These are phyloP conservation scores for Thymelicus sylvestris DNA, from an alignment of 2,888 invertebrate genomes.

Conservation along the genomic window DNA sequence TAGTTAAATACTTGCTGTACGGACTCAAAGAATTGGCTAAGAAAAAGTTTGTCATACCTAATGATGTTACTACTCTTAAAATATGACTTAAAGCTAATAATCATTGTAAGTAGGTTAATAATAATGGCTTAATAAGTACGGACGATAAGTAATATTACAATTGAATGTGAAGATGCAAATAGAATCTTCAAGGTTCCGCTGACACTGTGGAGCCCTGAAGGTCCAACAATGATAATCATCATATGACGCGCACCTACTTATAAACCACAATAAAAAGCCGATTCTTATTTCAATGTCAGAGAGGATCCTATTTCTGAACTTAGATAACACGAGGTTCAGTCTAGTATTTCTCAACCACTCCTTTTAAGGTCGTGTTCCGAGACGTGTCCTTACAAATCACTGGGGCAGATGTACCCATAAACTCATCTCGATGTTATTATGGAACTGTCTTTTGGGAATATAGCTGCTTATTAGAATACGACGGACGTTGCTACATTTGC, in stretches of 20 bases:
- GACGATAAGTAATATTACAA: not conserved
- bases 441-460: not conserved
- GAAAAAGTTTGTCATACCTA: too few species aligned
- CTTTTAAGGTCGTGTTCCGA: slow-evolving; percentile 26
- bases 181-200: not conserved
- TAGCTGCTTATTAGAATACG: not conserved
- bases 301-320: slow-evolving; percentile 29
- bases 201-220: slow-evolving; percentile 7
- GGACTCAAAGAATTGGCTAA: too few species aligned
- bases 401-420: not conserved
- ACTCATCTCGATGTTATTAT: not conserved
- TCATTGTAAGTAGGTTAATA: too few species aligned
- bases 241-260: slow-evolving; percentile 5
- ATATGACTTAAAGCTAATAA: too few species aligned
- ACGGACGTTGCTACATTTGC: too few species aligned
- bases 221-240: not conserved
- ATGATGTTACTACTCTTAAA: too few species aligned
- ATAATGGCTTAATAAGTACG: not conserved
- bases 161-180: not conserved
- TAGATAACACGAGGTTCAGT: slow-evolving; percentile 21
- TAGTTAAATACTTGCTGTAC: not conserved
- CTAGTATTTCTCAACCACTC: slow-evolving; percentile 22
- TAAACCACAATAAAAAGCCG: slow-evolving; percentile 20
- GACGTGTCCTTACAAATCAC: slow-evolving; percentile 7
- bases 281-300: slow-evolving; percentile 27